phyloP scores from a whole-genome alignment of 2,797 vertebrate species.

The Scarus forsteni region DNA sequence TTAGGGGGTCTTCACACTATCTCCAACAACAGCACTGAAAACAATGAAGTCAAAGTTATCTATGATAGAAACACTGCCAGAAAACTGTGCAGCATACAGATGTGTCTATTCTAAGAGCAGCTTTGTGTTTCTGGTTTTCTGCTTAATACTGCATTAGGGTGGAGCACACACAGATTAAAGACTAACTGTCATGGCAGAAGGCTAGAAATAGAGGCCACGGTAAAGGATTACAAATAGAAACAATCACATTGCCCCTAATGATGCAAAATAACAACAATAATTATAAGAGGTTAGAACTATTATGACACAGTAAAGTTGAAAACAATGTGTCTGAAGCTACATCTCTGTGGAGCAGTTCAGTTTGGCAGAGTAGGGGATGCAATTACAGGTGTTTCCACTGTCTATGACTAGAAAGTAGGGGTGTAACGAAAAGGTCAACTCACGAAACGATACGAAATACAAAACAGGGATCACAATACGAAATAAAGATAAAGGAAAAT shows the following conservation, averaged over 20 bases:
- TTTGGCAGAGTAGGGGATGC: no score
- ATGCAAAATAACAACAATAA: background rate
- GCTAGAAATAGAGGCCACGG: conserved; percentile 19
- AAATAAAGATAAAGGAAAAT: no score
- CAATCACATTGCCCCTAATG: background rate
- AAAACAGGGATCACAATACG: no score
- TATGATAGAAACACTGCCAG: conserved; percentile 41
- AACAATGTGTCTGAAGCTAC: no score
- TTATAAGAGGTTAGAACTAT: background rate
- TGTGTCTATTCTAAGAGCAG: conserved; percentile 15
- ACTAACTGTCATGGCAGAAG: conserved; percentile 17
- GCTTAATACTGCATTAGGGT: conserved; percentile 2
- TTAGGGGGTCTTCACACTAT: conserved; percentile 35
- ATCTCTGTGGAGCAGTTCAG: no score
- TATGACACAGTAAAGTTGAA: no score
- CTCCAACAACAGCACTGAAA: conserved; percentile 34
- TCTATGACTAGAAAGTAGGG: no score
- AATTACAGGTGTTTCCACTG: no score
- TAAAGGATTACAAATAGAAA: background rate
- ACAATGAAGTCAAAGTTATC: conserved; percentile 25
- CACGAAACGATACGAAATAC: no score
- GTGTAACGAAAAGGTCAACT: no score
- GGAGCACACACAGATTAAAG: conserved; percentile 26
- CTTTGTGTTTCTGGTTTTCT: conserved; percentile 25
- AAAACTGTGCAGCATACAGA: conserved; percentile 37